Conservation (phyloP, 2,797 vertebrate species). For the Mus minutoides region DNA sequence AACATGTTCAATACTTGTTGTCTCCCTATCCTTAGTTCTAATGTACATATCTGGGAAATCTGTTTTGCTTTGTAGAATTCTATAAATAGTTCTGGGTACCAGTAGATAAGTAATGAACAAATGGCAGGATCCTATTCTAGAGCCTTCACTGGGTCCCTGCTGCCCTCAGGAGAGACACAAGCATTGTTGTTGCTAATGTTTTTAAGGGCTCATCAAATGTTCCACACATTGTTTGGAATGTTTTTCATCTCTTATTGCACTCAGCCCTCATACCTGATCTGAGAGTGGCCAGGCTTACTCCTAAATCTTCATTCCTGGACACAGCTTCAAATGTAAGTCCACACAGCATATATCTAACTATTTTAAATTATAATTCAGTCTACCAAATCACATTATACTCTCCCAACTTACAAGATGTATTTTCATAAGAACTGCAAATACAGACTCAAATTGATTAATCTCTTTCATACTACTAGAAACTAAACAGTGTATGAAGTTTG, state of each 20-base stretch:
- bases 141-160: background rate
- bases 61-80: background rate
- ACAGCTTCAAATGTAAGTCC: background rate
- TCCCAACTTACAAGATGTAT: conserved; percentile 2
- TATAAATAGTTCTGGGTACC: background rate
- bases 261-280: background rate
- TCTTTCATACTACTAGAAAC: background rate
- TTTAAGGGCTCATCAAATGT: background rate
- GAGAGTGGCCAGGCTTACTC: background rate
- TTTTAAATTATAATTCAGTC: background rate
- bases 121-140: background rate
- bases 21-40: background rate
- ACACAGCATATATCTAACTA: background rate
- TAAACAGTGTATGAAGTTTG: background rate
- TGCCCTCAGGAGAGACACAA: background rate
- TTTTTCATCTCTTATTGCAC: background rate
- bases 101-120: background rate
- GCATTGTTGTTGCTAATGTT: background rate
- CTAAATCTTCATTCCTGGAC: background rate
- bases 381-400: background rate
- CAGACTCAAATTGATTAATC: background rate
- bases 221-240: background rate
- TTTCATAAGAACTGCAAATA: background rate
- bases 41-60: background rate
- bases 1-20: background rate